Evolutionary conservation across 92 coral and sea anemone genomes (phyloP).

Genomic region (Diadumene lineata): DNA sequence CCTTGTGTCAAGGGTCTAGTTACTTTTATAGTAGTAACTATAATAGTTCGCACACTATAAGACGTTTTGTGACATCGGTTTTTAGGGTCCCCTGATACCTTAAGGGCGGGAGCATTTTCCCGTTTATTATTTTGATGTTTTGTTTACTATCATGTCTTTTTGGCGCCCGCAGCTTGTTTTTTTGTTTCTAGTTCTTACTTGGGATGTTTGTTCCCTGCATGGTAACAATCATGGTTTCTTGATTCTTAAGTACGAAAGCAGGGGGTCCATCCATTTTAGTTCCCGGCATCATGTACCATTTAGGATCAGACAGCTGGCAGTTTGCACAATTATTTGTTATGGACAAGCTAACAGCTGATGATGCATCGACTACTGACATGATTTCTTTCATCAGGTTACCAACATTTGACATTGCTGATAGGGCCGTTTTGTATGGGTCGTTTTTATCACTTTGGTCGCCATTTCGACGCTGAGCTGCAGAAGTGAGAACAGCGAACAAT

Average conservation of each 20-base stretch:
- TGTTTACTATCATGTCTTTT: no score
- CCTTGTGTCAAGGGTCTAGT: no score
- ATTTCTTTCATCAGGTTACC: constrained; percentile 4
- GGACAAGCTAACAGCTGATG: constrained; percentile 4
- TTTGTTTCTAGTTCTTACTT: not conserved
- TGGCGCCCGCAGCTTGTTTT: not conserved
- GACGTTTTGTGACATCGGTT: no score
- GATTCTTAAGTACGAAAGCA: not conserved
- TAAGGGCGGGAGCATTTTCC: no score
- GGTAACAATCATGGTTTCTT: not conserved
- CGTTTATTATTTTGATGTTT: no score
- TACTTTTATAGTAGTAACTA: no score
- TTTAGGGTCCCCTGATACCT: no score
- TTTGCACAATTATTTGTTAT: constrained; percentile 2
- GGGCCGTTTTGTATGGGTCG: not conserved
- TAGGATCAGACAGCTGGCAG: not conserved
- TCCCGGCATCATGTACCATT: not conserved
- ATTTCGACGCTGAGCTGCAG: not conserved
- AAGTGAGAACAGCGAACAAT: no score
- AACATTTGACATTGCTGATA: not conserved
- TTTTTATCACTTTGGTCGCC: not conserved
- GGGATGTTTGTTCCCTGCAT: not conserved
- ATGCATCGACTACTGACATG: not conserved
- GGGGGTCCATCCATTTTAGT: constrained; percentile 7
- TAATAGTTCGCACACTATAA: no score